A percentile compares a stretch with the other conserved stretches of the same genome.
These are phyloP conservation scores for Cyphomyrus discorhynchus DNA, from an alignment of 2,113 vertebrate genomes.

Conservation along the genomic window DNA sequence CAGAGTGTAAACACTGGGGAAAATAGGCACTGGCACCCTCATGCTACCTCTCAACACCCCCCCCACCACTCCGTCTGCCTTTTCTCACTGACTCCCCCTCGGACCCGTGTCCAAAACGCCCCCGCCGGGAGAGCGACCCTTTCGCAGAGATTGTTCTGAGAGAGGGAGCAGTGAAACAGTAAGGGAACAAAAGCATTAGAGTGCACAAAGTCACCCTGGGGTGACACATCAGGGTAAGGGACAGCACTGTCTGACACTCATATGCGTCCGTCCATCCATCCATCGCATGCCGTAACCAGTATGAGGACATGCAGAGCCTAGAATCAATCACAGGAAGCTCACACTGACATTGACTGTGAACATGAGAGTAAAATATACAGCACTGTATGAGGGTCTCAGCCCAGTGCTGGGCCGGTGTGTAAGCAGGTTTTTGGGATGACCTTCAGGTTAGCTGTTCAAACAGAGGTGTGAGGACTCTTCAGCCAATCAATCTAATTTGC, in stretches of 20 bases:
- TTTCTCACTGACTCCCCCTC: neutral
- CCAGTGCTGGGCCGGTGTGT: neutral
- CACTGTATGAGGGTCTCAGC: neutral
- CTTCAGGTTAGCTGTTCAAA: neutral
- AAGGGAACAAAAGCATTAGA: neutral
- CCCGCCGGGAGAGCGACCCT: neutral
- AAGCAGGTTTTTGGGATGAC: neutral
- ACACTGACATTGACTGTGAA: neutral
- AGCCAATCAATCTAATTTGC: neutral
- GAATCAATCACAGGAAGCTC: neutral
- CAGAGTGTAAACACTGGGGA: conserved; percentile 34
- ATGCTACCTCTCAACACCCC: neutral
- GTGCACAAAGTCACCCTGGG: neutral
- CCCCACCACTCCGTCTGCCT: neutral
- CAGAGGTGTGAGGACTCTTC: neutral
- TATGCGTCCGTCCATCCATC: neutral
- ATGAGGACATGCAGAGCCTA: neutral
- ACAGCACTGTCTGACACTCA: neutral
- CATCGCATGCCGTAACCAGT: neutral
- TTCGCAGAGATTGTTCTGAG: neutral
- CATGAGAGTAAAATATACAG: neutral
- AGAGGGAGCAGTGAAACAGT: neutral
- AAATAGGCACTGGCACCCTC: neutral
- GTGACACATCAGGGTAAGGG: neutral
- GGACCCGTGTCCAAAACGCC: neutral